Percentiles rank a stretch among this genome's conserved stretches.
Conservation (phyloP, 2,797 vertebrate genomes). For the Peromyscus eremicus region DNA sequence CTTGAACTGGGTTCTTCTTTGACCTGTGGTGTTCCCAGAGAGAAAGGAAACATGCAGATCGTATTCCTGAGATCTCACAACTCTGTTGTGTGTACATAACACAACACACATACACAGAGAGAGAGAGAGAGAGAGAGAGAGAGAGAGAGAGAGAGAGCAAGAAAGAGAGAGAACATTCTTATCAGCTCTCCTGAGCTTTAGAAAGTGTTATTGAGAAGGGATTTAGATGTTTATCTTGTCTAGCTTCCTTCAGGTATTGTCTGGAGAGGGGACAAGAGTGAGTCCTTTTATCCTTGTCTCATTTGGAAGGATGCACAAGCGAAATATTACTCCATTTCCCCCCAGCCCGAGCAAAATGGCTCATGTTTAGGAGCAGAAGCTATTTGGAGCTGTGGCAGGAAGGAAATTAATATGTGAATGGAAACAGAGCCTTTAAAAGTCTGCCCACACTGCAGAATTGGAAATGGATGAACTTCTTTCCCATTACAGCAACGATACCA, state of each 20-base stretch:
- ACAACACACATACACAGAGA: not conserved
- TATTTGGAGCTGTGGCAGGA: slow-evolving; percentile 58
- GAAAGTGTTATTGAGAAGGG: slow-evolving; percentile 33
- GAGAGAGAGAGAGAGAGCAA: not conserved
- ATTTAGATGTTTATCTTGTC: slow-evolving; percentile 61
- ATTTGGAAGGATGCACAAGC: slow-evolving; percentile 53
- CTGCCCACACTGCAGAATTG: slow-evolving; percentile 49
- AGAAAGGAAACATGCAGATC: not conserved
- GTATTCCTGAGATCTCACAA: not conserved
- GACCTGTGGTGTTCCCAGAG: not conserved
- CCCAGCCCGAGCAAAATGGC: slow-evolving; percentile 23
- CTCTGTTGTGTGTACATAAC: not conserved
- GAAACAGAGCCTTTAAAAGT: slow-evolving; percentile 73
- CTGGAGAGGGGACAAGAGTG: not conserved
- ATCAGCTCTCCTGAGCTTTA: slow-evolving; percentile 2
- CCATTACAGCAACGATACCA: slow-evolving; percentile 61
- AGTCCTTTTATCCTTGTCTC: slow-evolving; percentile 38
- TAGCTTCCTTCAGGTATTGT: slow-evolving; percentile 46
- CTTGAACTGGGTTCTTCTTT: not conserved
- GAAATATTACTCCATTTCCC: not conserved
- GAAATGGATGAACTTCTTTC: slow-evolving; percentile 72
- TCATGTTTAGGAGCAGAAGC: slow-evolving; percentile 38
- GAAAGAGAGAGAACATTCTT: not conserved
- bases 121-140: no score
- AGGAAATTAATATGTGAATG: slow-evolving; percentile 65